Evolutionary conservation across 2,113 vertebrate species (phyloP).

Genomic region (Alectura lathami): DNA sequence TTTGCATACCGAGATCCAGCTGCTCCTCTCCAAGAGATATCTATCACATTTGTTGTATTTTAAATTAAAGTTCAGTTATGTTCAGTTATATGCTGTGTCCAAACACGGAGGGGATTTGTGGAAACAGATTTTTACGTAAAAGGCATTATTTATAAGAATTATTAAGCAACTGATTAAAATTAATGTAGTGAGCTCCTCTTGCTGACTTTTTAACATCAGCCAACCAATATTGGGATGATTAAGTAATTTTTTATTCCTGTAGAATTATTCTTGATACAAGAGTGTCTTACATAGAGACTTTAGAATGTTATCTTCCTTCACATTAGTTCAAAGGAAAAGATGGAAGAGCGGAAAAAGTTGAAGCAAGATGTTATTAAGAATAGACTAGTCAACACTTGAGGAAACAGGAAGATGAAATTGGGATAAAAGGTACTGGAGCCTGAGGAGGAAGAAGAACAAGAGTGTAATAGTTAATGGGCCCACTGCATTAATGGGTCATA

Average conservation of each 20-base stretch:
- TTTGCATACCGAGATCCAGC: background rate
- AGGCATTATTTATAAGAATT: background rate
- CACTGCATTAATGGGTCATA: background rate
- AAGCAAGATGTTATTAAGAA: background rate
- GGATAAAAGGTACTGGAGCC: background rate
- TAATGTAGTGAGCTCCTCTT: background rate
- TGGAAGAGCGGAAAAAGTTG: background rate
- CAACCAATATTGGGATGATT: conserved; percentile 1
- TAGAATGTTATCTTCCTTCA: background rate
- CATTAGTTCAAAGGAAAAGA: background rate
- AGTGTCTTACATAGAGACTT: background rate
- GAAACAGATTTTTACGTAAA: conserved; percentile 20
- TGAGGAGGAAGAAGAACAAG: background rate
- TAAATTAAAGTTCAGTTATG: background rate
- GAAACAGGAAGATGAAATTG: background rate
- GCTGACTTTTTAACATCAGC: conserved; percentile 9
- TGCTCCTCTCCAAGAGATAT: background rate
- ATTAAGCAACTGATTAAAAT: conserved; percentile 38
- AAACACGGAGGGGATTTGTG: background rate
- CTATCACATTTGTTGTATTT: conserved; percentile 9
- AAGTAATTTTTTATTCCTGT: background rate
- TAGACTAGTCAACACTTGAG: background rate
- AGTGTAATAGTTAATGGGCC: accelerated
- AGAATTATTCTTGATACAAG: conserved; percentile 11
- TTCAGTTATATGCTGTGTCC: background rate